Evolutionary conservation across 2,797 vertebrate genomes (phyloP), one percentile per base, ranked within the genome.

Genomic region (Loriculus beryllinus): DNA sequence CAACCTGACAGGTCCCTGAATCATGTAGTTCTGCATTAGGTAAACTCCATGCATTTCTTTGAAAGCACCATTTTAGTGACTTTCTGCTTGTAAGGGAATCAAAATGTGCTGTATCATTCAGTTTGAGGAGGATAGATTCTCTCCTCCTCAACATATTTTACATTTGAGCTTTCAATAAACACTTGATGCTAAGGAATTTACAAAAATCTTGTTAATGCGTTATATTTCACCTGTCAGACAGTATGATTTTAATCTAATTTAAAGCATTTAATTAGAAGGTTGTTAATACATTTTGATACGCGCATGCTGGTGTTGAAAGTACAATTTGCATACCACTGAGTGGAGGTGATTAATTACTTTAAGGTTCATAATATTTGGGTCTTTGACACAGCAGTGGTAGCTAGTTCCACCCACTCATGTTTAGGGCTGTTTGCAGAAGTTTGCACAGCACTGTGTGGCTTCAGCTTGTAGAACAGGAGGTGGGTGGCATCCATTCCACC

Each of bases 241-340:
- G 21, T 77, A 69, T 75, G 67, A 78, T 94, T 96, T 90, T 59
- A 70, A 86, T 95, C 48, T 79, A 70, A 83, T 91, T 96, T 95
- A 95, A 94, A 95, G 39, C 43, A 86, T 90, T 96, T 95, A 95
- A 92, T 96, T 93, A 92, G 80, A 65, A 80, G 42, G 14, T 70
- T 72, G 80, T 89, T 96, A 95, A 95, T 37, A 13, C 78, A 37
- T 81, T 86, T 92, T 82, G 1, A 90, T 89, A 37, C 2, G 21
- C 71, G 63, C 47, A 31, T 65, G 39, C 48, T 93, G 56, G 63
- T 96, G 75, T 85, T 3, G 4, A 54, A 93, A 87, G 81, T 75
- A 78, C 79, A 72, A 33, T 82, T 85, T 92, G 56, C 57, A 76
- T 83, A 33, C 31, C 31, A 14, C 63, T 22, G 71, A 75, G 82